These are phyloP conservation scores for Mercenaria mercenaria DNA, from an alignment of 1,140 invertebrate genomes.

Conservation along the genomic window DNA sequence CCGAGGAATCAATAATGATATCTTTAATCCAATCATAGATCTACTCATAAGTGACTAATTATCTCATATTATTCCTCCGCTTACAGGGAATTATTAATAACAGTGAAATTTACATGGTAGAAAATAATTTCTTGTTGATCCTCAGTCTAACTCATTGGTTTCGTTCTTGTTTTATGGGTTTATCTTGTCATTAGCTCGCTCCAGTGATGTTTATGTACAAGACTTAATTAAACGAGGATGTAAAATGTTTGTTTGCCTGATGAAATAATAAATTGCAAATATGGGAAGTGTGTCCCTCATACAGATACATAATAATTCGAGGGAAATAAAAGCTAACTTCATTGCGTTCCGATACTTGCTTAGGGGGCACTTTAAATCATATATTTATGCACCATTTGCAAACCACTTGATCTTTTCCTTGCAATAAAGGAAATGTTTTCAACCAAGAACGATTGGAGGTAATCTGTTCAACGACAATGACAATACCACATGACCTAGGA, in stretches of 20 bases:
- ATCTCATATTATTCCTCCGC: background rate
- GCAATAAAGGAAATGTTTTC: too few species aligned
- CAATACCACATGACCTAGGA: too few species aligned
- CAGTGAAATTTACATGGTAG: background rate
- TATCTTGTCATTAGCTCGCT: background rate
- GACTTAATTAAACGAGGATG: background rate
- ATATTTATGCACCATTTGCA: too few species aligned
- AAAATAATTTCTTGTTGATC: slow-evolving; percentile 31
- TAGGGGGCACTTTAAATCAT: too few species aligned
- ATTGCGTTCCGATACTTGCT: too few species aligned
- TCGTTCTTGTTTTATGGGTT: background rate
- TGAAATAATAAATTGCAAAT: background rate
- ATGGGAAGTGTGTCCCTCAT: too few species aligned
- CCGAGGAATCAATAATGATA: background rate
- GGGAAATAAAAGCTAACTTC: too few species aligned
- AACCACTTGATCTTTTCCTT: too few species aligned
- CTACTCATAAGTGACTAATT: background rate
- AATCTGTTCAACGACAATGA: too few species aligned
- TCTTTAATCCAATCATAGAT: background rate
- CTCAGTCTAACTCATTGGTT: background rate
- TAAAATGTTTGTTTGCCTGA: background rate
- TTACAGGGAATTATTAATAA: slow-evolving; percentile 30
- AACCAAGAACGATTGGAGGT: too few species aligned
- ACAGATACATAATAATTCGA: too few species aligned
- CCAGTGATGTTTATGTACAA: background rate